Conservation (phyloP, 2,797 vertebrate genomes). For the Coendou prehensilis region DNA sequence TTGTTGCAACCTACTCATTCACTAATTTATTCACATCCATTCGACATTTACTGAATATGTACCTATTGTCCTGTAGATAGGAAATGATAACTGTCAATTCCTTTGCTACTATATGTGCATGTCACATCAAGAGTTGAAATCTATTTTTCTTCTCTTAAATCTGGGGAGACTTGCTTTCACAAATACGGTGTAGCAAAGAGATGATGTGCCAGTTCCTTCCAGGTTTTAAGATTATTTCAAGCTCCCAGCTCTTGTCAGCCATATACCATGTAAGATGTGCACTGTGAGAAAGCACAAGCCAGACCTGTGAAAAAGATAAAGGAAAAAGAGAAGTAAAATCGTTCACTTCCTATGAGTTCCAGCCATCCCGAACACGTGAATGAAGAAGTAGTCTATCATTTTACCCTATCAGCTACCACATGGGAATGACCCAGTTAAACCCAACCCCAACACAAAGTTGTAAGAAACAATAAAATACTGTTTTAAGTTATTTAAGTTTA, state of each 20-base stretch:
- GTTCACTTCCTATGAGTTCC: accelerated
- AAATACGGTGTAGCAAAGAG: not conserved
- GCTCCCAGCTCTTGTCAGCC: not conserved
- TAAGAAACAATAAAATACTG: conserved; percentile 20
- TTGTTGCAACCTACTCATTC: not conserved
- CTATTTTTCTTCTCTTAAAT: not conserved
- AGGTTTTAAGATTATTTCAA: not conserved
- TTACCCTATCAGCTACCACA: not conserved
- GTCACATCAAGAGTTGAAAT: not conserved
- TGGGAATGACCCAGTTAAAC: not conserved
- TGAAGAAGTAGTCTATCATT: not conserved
- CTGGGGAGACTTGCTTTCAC: not conserved
- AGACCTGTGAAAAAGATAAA: not conserved
- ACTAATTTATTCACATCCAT: not conserved
- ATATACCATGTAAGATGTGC: not conserved
- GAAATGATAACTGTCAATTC: not conserved
- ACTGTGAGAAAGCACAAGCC: not conserved
- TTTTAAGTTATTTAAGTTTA: not conserved
- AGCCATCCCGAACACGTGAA: not conserved
- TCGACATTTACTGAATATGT: not conserved
- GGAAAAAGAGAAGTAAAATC: not conserved
- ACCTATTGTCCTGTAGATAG: not conserved
- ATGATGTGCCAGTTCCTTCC: not conserved
- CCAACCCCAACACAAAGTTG: not conserved
- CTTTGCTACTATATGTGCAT: not conserved